These are phyloP conservation scores for Schizotus pectinicornis DNA, from an alignment of 2,888 invertebrate species.

Conservation along the genomic window DNA sequence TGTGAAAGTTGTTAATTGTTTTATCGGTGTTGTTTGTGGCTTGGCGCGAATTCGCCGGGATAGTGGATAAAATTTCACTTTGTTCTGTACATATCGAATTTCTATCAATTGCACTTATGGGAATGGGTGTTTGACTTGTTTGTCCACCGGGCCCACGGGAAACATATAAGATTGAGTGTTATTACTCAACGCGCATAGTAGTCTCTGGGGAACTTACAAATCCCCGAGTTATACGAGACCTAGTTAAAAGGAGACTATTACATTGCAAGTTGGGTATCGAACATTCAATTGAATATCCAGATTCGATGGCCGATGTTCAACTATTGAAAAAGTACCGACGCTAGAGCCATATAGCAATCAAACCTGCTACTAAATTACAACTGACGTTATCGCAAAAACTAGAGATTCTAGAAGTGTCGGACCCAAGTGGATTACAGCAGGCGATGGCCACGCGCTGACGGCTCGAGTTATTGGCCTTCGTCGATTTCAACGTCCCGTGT, in stretches of 20 bases:
- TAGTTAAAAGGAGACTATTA: conserved; percentile 36
- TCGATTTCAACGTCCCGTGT: conserved; percentile 54
- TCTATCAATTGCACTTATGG: conserved; percentile 32
- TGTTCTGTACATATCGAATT: conserved; percentile 29
- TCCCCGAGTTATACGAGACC: conserved; percentile 35
- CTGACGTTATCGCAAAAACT: conserved; percentile 56
- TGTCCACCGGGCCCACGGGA: conserved; percentile 32
- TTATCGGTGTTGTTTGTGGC: too few species aligned
- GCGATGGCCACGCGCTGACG: conserved; percentile 53
- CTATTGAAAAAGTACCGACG: conserved; percentile 47
- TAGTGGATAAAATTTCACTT: conserved; percentile 30
- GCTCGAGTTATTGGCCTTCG: conserved; percentile 55
- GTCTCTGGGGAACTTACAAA: conserved; percentile 33
- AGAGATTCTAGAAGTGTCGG: conserved; percentile 53
- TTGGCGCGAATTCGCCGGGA: background rate
- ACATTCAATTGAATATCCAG: conserved; percentile 29
- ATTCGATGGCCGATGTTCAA: conserved; percentile 27
- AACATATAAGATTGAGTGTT: conserved; percentile 39
- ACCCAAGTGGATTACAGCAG: conserved; percentile 56
- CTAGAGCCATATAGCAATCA: conserved; percentile 54
- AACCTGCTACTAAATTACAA: conserved; percentile 56
- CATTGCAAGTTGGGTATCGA: conserved; percentile 20
- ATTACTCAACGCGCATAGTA: conserved; percentile 35
- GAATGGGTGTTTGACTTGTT: conserved; percentile 34
- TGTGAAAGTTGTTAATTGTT: too few species aligned